phyloP scores from a whole-genome alignment of 2,113 vertebrate genomes.

The Gnathonemus echidnorhynchus region DNA sequence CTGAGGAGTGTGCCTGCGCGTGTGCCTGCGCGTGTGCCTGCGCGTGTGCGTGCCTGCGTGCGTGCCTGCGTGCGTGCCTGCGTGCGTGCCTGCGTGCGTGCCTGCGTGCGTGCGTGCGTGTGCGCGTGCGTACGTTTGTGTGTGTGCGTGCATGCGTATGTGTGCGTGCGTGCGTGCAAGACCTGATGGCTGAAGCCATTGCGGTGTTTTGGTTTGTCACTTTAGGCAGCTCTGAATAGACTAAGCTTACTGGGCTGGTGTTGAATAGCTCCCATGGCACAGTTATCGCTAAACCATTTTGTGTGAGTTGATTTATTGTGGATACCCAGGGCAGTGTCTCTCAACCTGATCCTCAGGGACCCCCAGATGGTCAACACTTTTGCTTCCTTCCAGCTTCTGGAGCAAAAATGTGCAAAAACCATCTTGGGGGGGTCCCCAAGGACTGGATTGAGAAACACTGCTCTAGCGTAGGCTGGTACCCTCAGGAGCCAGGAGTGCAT shows the following conservation, averaged over 20 bases:
- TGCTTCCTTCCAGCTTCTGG: background rate
- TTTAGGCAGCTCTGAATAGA: background rate
- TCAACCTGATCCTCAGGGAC: background rate
- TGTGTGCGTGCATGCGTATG: background rate
- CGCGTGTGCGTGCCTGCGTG: accelerated
- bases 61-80: accelerated
- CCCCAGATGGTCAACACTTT: background rate
- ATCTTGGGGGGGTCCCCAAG: background rate
- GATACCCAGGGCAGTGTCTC: background rate
- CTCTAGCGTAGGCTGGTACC: background rate
- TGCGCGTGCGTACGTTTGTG: background rate
- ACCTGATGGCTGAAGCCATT: background rate
- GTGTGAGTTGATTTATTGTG: background rate
- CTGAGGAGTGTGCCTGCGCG: background rate
- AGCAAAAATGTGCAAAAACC: background rate
- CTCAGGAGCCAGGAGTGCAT: background rate
- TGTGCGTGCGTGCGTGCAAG: background rate
- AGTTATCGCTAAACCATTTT: no score
- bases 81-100: background rate
- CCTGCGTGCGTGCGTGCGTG: background rate
- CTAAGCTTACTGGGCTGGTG: background rate
- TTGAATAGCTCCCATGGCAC: background rate
- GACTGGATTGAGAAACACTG: background rate
- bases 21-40: background rate
- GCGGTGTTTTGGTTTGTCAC: background rate